These are phyloP conservation scores for Drosophila pachea DNA, from an alignment of 1,140 invertebrate genomes.

Conservation along the genomic window DNA sequence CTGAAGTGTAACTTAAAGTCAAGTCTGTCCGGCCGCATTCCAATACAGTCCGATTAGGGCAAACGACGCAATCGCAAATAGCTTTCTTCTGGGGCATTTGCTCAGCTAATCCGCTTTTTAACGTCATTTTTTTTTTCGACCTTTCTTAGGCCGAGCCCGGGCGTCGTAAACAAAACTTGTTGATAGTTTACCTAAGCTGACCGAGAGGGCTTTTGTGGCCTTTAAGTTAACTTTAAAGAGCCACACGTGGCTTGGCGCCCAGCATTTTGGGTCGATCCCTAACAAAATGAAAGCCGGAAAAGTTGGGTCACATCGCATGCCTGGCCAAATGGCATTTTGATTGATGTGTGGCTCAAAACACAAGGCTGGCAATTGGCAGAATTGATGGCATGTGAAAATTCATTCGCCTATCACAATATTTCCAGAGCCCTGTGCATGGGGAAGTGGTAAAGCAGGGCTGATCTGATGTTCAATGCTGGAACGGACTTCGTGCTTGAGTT, in stretches of 20 bases:
- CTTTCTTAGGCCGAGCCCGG: neutral
- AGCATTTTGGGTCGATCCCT: conserved; percentile 5
- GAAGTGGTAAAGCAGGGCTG: neutral
- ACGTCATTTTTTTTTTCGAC: neutral
- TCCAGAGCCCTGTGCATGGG: neutral
- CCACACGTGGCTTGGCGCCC: conserved; percentile 54
- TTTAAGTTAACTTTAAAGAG: conserved; percentile 59
- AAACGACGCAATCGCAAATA: neutral
- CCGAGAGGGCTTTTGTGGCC: conserved; percentile 21
- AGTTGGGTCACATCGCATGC: conserved; percentile 42
- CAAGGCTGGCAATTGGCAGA: conserved; percentile 43
- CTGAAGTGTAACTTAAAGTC: neutral
- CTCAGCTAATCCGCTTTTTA: neutral
- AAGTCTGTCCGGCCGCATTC: neutral
- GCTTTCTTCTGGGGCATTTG: neutral
- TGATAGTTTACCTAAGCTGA: conserved; percentile 52
- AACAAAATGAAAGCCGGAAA: conserved; percentile 16
- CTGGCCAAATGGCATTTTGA: conserved; percentile 66
- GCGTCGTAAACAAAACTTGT: conserved; percentile 56
- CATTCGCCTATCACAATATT: conserved; percentile 28
- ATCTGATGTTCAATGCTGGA: too few relatives aligned
- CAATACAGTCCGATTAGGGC: neutral
- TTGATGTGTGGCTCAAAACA: conserved; percentile 65
- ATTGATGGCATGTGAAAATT: conserved; percentile 19
- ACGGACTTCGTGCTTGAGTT: too few relatives aligned